These are phyloP conservation scores for Brenthis hecate DNA, from an alignment of 2,888 invertebrate species.

Conservation along the genomic window DNA sequence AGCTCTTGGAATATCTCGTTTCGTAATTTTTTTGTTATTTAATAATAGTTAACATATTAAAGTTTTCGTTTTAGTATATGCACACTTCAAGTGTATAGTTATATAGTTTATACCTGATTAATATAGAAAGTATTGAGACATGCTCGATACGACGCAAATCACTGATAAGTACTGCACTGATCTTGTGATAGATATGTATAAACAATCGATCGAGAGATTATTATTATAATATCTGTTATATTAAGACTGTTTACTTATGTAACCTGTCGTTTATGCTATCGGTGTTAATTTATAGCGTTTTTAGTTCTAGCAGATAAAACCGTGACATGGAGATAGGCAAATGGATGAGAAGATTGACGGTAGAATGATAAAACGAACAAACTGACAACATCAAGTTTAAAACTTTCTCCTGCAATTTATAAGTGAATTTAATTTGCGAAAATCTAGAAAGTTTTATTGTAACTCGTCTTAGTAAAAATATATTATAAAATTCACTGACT, in stretches of 20 bases:
- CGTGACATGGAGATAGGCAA: conserved; percentile 31
- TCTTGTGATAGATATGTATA: conserved; percentile 8
- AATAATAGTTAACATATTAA: too few species aligned
- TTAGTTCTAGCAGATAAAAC: conserved; percentile 27
- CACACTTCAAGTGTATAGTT: too few species aligned
- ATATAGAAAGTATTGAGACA: too few species aligned
- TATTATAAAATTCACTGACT: too few species aligned
- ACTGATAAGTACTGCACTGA: too few species aligned
- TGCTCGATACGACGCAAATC: too few species aligned
- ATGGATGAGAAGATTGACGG: conserved; percentile 32
- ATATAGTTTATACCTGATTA: too few species aligned
- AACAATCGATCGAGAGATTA: conserved; percentile 10
- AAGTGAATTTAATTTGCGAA: not conserved
- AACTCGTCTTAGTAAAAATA: too few species aligned
- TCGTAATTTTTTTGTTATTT: too few species aligned
- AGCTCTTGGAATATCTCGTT: too few species aligned
- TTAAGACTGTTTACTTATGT: conserved; percentile 19
- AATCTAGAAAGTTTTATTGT: not conserved
- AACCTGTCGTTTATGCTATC: conserved; percentile 24
- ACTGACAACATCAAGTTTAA: conserved; percentile 4
- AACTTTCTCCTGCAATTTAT: conserved; percentile 10
- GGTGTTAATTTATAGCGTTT: conserved; percentile 31
- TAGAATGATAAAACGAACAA: conserved; percentile 26
- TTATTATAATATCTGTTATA: conserved; percentile 3
- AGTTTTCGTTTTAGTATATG: too few species aligned